A percentile compares a stretch with the other conserved stretches of the same genome.
Evolutionary conservation across 2,797 vertebrate species (phyloP).

Genomic region (Microchirus variegatus): DNA sequence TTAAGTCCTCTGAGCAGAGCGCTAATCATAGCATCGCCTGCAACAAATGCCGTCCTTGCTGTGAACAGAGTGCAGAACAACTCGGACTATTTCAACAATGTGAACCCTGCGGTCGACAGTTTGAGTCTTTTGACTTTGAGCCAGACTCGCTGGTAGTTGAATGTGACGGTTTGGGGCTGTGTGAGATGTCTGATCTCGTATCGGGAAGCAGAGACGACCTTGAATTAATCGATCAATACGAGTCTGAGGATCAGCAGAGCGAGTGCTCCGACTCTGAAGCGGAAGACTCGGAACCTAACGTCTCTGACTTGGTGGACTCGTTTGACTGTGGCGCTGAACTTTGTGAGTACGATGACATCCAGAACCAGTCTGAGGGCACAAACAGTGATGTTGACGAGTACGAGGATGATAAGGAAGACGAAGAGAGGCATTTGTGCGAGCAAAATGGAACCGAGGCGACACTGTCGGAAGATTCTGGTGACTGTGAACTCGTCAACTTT

Average conservation of each 20-base stretch:
- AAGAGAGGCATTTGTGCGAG: constrained; percentile 28
- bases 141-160: constrained; percentile 50
- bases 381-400: constrained; percentile 23
- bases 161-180: constrained; percentile 45
- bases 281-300: constrained; percentile 56
- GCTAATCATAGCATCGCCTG: constrained; percentile 70
- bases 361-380: constrained; percentile 22
- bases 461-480: constrained; percentile 27
- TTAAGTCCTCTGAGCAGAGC: constrained; percentile 60
- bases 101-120: constrained; percentile 53
- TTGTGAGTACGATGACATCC: constrained; percentile 41
- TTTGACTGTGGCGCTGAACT: constrained; percentile 30
- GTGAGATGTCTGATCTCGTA: constrained; percentile 43
- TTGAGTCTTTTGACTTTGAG: constrained; percentile 54
- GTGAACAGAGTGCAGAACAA: constrained; percentile 65
- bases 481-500: constrained; percentile 9
- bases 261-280: constrained; percentile 60
- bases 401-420: constrained; percentile 23
- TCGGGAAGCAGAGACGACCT: constrained; percentile 29
- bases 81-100: constrained; percentile 69
- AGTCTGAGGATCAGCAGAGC: constrained; percentile 30
- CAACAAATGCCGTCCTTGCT: constrained; percentile 50
- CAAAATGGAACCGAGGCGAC: constrained; percentile 18
- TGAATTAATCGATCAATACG: constrained; percentile 37
- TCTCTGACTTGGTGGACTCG: constrained; percentile 42